Evolutionary conservation across 2,888 invertebrate genomes (phyloP).

Genomic region (Acrocera orbiculus): DNA sequence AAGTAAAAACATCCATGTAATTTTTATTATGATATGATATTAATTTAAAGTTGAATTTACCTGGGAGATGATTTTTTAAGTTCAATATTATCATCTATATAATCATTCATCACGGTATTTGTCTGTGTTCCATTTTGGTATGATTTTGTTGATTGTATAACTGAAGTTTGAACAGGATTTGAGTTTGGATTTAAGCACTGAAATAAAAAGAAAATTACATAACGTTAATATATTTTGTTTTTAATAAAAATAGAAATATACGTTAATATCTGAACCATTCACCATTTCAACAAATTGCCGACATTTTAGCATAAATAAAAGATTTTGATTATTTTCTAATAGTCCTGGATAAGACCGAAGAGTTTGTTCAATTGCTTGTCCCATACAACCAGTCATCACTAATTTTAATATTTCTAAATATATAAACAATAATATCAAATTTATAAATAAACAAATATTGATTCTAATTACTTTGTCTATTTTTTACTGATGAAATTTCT

Average conservation of each 20-base stretch:
- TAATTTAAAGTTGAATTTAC: too few species aligned
- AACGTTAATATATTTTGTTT: neutral
- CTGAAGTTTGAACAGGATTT: conserved; percentile 53
- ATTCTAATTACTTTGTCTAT: conserved; percentile 65
- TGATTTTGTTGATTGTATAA: conserved; percentile 58
- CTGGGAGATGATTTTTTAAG: too few species aligned
- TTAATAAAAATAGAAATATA: conserved; percentile 24
- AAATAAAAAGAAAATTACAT: conserved; percentile 1
- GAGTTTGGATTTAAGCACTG: conserved; percentile 22
- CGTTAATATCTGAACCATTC: conserved; percentile 70
- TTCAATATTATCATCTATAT: conserved; percentile 39
- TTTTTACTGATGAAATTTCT: conserved; percentile 84
- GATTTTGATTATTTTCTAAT: conserved; percentile 73
- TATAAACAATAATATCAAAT: conserved; percentile 14
- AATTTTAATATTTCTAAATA: conserved; percentile 73
- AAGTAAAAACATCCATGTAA: too few species aligned
- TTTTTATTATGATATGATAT: too few species aligned
- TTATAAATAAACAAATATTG: conserved; percentile 4
- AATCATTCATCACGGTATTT: conserved; percentile 23
- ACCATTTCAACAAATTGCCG: conserved; percentile 99
- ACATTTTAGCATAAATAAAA: conserved; percentile 90
- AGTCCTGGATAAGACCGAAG: conserved; percentile 83
- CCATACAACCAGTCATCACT: conserved; percentile 82
- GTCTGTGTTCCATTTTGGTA: conserved; percentile 27
- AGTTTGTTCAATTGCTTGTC: conserved; percentile 85